A percentile compares a stretch with the other conserved stretches of the same genome.
These are phyloP conservation scores for Platycercus adscitus DNA, from an alignment of 2,113 vertebrate species.

Conservation along the genomic window DNA sequence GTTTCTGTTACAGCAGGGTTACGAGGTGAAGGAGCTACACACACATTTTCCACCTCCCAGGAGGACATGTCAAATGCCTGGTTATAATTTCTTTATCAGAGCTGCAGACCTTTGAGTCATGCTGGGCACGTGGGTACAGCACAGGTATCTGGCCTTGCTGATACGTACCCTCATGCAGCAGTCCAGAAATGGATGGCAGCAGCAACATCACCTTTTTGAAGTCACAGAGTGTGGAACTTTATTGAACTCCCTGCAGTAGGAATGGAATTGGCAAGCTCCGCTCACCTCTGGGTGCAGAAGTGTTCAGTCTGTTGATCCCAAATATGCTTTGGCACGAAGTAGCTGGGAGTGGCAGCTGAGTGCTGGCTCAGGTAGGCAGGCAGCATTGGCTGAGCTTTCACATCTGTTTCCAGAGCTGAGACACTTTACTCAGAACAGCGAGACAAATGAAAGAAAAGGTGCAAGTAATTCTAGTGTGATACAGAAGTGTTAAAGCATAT, in stretches of 20 bases:
- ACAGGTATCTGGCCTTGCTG: background rate
- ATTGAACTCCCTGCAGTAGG: background rate
- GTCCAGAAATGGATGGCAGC: background rate
- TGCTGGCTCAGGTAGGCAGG: background rate
- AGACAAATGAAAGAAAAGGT: background rate
- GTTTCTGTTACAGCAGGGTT: background rate
- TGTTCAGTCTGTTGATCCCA: background rate
- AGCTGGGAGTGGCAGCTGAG: background rate
- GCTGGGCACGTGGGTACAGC: background rate
- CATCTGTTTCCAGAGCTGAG: background rate
- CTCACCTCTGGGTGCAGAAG: background rate
- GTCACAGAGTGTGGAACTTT: background rate
- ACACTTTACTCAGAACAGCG: background rate
- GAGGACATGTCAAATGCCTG: background rate
- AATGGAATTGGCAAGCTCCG: background rate
- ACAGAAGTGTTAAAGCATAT: background rate
- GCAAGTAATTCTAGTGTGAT: background rate
- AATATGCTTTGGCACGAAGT: background rate
- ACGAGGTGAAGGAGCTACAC: background rate
- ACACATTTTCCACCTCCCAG: background rate
- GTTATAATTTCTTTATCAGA: background rate
- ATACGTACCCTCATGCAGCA: background rate
- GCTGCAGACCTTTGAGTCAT: background rate
- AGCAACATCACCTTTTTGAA: background rate
- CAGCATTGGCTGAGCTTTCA: background rate